These are phyloP conservation scores for Lepidonotus clava DNA, from an alignment of 2,888 invertebrate species.

Conservation along the genomic window DNA sequence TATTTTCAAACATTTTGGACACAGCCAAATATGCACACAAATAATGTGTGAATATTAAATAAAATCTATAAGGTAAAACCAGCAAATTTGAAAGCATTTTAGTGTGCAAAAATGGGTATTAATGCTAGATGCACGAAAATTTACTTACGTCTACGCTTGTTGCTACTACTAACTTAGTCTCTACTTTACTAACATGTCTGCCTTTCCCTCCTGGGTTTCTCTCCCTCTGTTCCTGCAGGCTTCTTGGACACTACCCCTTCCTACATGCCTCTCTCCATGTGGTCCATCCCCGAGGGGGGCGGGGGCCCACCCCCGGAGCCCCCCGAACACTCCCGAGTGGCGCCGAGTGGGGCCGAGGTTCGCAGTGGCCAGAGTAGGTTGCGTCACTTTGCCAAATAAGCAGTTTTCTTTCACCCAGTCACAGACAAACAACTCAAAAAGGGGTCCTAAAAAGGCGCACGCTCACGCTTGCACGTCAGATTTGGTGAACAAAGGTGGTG, in stretches of 20 bases:
- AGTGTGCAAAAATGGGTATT: too few relatives aligned
- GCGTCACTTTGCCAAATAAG: neutral
- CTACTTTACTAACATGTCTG: neutral
- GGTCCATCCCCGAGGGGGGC: neutral
- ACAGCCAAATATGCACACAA: too few relatives aligned
- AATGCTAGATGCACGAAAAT: too few relatives aligned
- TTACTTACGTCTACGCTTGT: neutral
- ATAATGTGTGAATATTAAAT: too few relatives aligned
- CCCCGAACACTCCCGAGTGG: neutral
- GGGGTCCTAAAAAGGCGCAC: too few relatives aligned
- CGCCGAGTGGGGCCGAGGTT: neutral
- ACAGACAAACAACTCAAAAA: too few relatives aligned
- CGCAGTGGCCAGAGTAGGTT: slow-evolving; percentile 30
- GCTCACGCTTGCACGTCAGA: too few relatives aligned
- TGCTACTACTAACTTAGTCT: neutral
- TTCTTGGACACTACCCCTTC: slow-evolving; percentile 34
- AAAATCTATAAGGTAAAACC: too few relatives aligned
- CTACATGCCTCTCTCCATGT: slow-evolving; percentile 46
- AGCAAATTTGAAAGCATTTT: too few relatives aligned
- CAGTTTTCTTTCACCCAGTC: neutral
- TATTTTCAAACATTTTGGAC: too few relatives aligned
- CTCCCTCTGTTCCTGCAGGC: neutral
- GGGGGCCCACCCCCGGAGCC: neutral
- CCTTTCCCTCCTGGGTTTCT: neutral
- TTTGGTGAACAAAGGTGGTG: too few relatives aligned